Evolutionary conservation across 2,797 vertebrate genomes (phyloP).

Genomic region (Enteromius paludinosus): DNA sequence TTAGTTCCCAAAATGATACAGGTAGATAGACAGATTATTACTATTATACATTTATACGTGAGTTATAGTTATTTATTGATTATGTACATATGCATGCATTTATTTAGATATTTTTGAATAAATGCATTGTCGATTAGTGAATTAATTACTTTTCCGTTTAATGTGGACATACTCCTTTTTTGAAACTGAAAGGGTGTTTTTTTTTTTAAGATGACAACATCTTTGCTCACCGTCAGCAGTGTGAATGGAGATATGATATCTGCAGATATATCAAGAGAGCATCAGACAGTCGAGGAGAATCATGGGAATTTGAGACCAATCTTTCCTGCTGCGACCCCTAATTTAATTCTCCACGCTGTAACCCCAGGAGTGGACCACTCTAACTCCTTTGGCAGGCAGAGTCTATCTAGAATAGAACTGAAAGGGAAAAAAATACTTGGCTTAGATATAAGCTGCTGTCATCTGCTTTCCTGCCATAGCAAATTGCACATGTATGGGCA

Average conservation of each 20-base stretch:
- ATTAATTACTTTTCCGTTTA: background rate
- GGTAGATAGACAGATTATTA: background rate
- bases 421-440: background rate
- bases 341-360: constrained; percentile 65
- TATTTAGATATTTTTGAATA: background rate
- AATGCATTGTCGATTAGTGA: background rate
- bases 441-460: constrained; percentile 4
- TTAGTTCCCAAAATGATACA: background rate
- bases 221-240: constrained; percentile 33
- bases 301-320: constrained; percentile 48
- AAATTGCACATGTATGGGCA: constrained; percentile 12
- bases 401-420: constrained; percentile 49
- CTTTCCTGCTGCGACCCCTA: constrained; percentile 58
- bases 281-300: constrained; percentile 40
- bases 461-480: background rate
- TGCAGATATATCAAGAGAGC: constrained; percentile 39
- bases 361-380: constrained; percentile 64
- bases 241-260: constrained; percentile 38
- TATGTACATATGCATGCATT: background rate
- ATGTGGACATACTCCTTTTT: background rate
- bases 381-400: constrained; percentile 66
- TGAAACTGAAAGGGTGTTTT: constrained; percentile 29
- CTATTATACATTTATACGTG: background rate
- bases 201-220: background rate
- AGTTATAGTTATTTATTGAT: background rate